These are phyloP conservation scores for Dreissena rostriformis DNA, from an alignment of 1,140 invertebrate species.

Conservation along the genomic window DNA sequence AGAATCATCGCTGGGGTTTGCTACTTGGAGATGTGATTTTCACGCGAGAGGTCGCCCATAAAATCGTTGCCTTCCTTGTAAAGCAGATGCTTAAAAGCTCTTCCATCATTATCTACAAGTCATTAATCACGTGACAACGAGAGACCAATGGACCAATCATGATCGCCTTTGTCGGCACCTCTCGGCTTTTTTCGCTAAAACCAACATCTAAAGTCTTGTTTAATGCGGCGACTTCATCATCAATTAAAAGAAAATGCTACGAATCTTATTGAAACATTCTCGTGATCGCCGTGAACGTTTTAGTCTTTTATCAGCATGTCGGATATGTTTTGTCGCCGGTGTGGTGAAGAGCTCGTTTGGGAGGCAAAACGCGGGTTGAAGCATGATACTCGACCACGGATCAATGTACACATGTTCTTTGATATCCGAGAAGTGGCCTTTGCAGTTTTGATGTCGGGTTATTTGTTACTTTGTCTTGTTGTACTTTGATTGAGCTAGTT, in stretches of 20 bases:
- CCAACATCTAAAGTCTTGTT: constrained; percentile 47
- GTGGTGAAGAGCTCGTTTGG: too few species aligned
- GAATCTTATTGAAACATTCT: neutral
- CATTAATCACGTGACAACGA: constrained; percentile 51
- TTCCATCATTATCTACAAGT: constrained; percentile 52
- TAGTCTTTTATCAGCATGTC: too few species aligned
- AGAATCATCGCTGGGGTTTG: too few species aligned
- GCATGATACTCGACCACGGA: too few species aligned
- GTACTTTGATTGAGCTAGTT: neutral
- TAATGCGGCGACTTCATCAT: constrained; percentile 12
- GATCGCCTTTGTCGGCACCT: constrained; percentile 27
- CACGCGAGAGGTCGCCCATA: too few species aligned
- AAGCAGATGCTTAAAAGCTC: constrained; percentile 25
- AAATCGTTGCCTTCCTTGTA: too few species aligned
- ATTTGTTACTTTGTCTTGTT: neutral
- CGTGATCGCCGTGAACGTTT: neutral
- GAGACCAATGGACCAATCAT: constrained; percentile 37
- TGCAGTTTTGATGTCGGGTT: neutral
- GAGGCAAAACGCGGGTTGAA: too few species aligned
- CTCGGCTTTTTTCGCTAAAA: constrained; percentile 42
- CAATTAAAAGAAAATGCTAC: constrained; percentile 15
- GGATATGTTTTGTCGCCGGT: too few species aligned
- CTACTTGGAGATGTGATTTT: too few species aligned
- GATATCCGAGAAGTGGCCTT: neutral
- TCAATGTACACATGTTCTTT: too few species aligned